A percentile compares a stretch with the other conserved stretches of the same genome.
phyloP scores from a whole-genome alignment of 2,113 vertebrate species.

The Capreolus pygargus region DNA sequence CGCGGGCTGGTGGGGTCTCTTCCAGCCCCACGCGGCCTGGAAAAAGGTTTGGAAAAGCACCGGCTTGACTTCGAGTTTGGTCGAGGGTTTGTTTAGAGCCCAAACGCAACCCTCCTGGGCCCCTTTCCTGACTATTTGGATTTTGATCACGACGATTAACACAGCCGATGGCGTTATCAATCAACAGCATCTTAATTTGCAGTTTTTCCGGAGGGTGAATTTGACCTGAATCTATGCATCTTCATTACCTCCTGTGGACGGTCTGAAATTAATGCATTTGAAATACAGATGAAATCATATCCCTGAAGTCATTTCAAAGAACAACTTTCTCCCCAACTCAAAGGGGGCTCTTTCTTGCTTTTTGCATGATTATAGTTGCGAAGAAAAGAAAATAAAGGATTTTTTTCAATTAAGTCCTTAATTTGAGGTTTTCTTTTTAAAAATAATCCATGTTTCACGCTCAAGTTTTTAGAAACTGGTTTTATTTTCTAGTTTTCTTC shows the following conservation, averaged over 20 bases:
- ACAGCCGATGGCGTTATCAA: background rate
- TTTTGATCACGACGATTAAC: slow-evolving; percentile 35
- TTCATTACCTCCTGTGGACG: slow-evolving; percentile 25
- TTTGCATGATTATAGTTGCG: background rate
- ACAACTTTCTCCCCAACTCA: slow-evolving; percentile 10
- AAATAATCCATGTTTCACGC: background rate
- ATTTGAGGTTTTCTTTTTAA: slow-evolving; percentile 16
- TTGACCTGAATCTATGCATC: slow-evolving; percentile 21
- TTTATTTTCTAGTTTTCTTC: background rate
- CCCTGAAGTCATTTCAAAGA: slow-evolving; percentile 40
- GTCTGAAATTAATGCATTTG: slow-evolving; percentile 30
- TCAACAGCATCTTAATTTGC: slow-evolving; percentile 44
- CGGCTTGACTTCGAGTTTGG: background rate
- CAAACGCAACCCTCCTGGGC: background rate
- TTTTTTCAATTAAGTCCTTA: slow-evolving; percentile 8
- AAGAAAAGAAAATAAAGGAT: slow-evolving; percentile 8
- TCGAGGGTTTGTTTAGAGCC: background rate
- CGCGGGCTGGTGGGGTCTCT: background rate
- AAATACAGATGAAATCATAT: slow-evolving; percentile 38
- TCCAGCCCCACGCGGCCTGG: background rate
- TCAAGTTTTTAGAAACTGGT: background rate
- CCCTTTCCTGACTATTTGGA: slow-evolving; percentile 14
- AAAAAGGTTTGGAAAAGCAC: background rate
- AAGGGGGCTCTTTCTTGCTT: background rate
- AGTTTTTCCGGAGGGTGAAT: slow-evolving; percentile 54